A percentile compares a stretch with the other conserved stretches of the same genome.
These are phyloP conservation scores for Muraenolepis orangiensis DNA, from an alignment of 2,797 vertebrate genomes.

Conservation along the genomic window DNA sequence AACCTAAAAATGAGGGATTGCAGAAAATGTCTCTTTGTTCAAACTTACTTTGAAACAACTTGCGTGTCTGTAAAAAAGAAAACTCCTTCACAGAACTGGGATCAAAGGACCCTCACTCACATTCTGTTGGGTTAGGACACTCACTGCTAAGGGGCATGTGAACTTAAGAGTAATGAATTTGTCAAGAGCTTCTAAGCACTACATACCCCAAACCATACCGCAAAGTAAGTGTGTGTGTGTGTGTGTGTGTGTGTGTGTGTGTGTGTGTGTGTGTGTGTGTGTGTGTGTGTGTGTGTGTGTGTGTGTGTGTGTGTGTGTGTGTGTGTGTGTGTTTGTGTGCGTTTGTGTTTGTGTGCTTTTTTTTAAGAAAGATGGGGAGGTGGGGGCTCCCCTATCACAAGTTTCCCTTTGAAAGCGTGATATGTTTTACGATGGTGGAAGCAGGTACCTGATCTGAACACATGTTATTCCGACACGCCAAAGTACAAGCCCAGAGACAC, in stretches of 20 bases:
- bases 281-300: too few relatives aligned
- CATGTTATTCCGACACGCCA: slow-evolving; percentile 53
- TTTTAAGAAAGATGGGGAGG: slow-evolving; percentile 13
- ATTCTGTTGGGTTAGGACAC: not conserved
- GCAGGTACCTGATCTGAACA: slow-evolving; percentile 60
- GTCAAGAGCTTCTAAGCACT: slow-evolving; percentile 16
- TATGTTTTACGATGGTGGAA: slow-evolving; percentile 60
- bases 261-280: too few relatives aligned
- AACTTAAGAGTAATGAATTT: not conserved
- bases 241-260: too few relatives aligned
- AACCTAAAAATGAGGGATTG: slow-evolving; percentile 45
- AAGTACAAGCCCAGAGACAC: slow-evolving; percentile 46
- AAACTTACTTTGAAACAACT: slow-evolving; percentile 46
- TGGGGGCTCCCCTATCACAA: slow-evolving; percentile 38
- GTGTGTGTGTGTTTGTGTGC: not conserved
- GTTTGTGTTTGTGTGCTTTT: too few relatives aligned
- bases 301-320: not conserved
- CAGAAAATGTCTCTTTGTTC: slow-evolving; percentile 39
- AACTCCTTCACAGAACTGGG: slow-evolving; percentile 31
- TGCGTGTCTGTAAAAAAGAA: slow-evolving; percentile 36
- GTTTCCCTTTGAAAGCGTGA: slow-evolving; percentile 59
- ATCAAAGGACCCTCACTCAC: slow-evolving; percentile 19
- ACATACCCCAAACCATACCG: slow-evolving; percentile 6
- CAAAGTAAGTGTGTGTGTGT: too few relatives aligned
- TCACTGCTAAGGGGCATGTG: not conserved